Evolutionary conservation across 1,140 invertebrate genomes (phyloP).

Genomic region (Eumaeus atala): DNA sequence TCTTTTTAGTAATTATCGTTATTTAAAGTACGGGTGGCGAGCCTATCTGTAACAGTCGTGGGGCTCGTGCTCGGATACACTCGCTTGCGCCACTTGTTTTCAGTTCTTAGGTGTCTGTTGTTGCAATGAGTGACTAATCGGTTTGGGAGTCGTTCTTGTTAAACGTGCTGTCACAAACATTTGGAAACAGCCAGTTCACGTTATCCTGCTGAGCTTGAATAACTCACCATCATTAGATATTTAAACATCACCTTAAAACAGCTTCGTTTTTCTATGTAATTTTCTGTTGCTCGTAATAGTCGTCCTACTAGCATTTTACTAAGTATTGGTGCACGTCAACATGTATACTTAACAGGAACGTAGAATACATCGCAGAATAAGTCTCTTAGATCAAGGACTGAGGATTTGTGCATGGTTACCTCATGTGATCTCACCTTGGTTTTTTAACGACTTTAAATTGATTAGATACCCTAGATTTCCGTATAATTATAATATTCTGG

Average conservation of each 20-base stretch:
- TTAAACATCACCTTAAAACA: not conserved
- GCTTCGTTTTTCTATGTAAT: not conserved
- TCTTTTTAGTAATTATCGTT: not conserved
- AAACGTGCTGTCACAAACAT: conserved; percentile 11
- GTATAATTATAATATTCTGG: not conserved
- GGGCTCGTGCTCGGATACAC: conserved; percentile 13
- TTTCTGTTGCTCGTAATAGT: conserved; percentile 1
- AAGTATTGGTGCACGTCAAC: not conserved
- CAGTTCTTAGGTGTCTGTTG: conserved; percentile 13
- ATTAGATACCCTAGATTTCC: conserved; percentile 1
- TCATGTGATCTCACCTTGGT: conserved; percentile 3
- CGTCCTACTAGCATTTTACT: not conserved
- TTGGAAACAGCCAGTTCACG: conserved; percentile 12
- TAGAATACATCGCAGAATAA: not conserved
- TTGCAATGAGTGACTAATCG: conserved; percentile 18
- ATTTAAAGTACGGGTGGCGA: not conserved
- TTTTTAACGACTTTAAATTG: not conserved
- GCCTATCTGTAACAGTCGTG: not conserved
- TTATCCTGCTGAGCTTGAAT: conserved; percentile 10
- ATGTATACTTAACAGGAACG: conserved; percentile 1
- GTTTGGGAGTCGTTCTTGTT: conserved; percentile 13
- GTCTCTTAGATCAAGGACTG: not conserved
- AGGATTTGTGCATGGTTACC: conserved; percentile 1
- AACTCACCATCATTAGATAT: conserved; percentile 5
- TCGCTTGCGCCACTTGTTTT: conserved; percentile 17